Conservation (phyloP, 2,113 vertebrate species). For the Conger conger region DNA sequence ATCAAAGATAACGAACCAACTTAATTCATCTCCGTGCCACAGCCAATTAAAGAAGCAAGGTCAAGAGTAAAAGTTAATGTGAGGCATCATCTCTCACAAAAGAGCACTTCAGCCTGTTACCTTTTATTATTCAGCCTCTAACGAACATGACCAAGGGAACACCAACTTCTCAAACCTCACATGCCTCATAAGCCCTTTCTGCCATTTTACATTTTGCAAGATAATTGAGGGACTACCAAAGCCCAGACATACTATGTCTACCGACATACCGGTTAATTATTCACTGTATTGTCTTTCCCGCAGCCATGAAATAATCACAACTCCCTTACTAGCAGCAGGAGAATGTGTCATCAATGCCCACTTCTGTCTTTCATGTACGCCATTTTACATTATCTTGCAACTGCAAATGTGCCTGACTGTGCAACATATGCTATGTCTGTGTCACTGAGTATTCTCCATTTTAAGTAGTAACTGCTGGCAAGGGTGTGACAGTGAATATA, state of each 20-base stretch:
- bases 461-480: no score
- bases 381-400: neutral
- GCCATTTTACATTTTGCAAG: neutral
- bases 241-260: neutral
- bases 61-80: constrained; percentile 20
- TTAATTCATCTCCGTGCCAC: neutral
- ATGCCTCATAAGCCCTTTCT: neutral
- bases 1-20: constrained; percentile 1
- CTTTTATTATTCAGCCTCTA: neutral
- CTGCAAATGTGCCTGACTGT: neutral
- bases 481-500: neutral
- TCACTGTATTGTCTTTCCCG: no score
- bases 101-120: neutral
- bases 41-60: neutral
- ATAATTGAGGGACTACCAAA: neutral
- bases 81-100: neutral
- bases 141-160: neutral
- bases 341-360: neutral
- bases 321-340: neutral
- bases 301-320: no score
- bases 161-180: neutral
- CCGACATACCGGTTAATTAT: no score
- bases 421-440: no score
- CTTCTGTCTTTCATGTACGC: neutral
- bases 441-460: no score